Evolutionary conservation across 2,113 vertebrate genomes (phyloP).

Genomic region (Hippotragus niger): DNA sequence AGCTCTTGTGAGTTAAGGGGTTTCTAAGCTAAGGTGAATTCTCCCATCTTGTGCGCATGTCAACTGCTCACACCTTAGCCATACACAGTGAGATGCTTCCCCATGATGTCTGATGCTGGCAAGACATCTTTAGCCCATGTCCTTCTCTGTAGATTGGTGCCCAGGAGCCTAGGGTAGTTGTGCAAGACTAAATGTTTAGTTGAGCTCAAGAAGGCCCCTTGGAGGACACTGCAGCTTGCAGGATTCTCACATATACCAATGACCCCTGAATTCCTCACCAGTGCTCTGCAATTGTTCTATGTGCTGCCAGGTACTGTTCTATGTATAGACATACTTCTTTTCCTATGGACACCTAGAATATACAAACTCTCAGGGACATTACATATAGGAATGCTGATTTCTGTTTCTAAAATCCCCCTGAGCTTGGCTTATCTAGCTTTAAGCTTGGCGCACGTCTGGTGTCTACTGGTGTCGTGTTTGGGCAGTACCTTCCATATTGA

Average conservation of each 20-base stretch:
- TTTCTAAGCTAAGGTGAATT: background rate
- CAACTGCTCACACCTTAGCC: background rate
- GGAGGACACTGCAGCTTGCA: background rate
- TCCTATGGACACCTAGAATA: background rate
- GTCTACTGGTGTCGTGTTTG: background rate
- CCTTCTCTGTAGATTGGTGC: background rate
- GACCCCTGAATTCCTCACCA: background rate
- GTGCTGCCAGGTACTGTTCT: background rate
- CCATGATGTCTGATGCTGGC: background rate
- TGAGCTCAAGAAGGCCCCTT: background rate
- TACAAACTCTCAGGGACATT: background rate
- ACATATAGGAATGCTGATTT: background rate
- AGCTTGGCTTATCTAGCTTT: background rate
- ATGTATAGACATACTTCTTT: background rate
- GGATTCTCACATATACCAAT: background rate
- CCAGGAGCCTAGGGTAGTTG: background rate
- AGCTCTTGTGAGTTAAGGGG: background rate
- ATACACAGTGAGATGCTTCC: background rate
- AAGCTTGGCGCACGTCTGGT: background rate
- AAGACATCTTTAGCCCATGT: background rate
- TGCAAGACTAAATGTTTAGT: background rate
- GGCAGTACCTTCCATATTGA: constrained; percentile 92
- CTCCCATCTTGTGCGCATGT: background rate
- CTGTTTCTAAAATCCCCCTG: background rate
- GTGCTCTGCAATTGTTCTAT: background rate